Evolutionary conservation across 2,888 invertebrate genomes (phyloP).

Genomic region (Eudemis profundana): DNA sequence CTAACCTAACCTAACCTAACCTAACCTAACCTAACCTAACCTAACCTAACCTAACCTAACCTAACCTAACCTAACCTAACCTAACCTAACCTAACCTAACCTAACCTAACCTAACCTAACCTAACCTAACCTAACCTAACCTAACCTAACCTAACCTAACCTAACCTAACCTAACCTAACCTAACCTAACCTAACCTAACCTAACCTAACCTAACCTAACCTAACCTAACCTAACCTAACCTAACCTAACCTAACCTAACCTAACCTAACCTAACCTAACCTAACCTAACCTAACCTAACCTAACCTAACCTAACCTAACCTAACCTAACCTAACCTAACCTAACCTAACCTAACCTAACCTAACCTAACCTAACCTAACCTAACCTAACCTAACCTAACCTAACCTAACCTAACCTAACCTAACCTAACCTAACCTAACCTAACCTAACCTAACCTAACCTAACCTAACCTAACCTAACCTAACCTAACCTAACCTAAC

Average conservation of each 20-base stretch:
- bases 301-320: constrained; percentile 47
- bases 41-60: constrained; percentile 46
- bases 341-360: constrained; percentile 42
- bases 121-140: constrained; percentile 43
- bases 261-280: constrained; percentile 47
- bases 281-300: constrained; percentile 47
- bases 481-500: constrained; percentile 34
- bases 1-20: constrained; percentile 41
- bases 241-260: constrained; percentile 48
- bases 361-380: constrained; percentile 44
- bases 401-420: constrained; percentile 37
- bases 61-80: constrained; percentile 46
- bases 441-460: constrained; percentile 21
- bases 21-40: constrained; percentile 46
- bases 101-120: constrained; percentile 38
- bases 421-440: constrained; percentile 42
- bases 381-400: constrained; percentile 31
- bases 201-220: constrained; percentile 42
- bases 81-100: constrained; percentile 45
- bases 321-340: constrained; percentile 42
- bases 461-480: constrained; percentile 28
- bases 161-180: constrained; percentile 41
- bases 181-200: constrained; percentile 48
- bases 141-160: constrained; percentile 38
- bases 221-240: constrained; percentile 23